phyloP scores from a whole-genome alignment of 2,797 vertebrate species.

The Danio jaintianensis region DNA sequence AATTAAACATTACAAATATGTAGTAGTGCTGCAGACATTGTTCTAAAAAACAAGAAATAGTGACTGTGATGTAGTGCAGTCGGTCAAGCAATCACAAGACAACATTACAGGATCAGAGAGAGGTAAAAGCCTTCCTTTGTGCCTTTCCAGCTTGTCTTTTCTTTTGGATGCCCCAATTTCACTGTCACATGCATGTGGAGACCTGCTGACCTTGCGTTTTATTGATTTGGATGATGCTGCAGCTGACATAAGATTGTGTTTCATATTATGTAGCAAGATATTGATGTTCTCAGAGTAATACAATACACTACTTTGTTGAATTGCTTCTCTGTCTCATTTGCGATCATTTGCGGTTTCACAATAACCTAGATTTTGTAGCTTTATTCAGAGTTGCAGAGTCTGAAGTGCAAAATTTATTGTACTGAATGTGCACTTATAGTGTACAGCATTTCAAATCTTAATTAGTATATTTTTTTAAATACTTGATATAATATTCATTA shows the following conservation, averaged over 20 bases:
- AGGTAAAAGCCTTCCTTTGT: constrained; percentile 20
- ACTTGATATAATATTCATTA: not conserved
- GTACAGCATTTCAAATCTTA: not conserved
- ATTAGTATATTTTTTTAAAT: not conserved
- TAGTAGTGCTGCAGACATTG: too few species aligned
- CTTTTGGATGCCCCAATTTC: constrained; percentile 20
- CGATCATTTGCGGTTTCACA: not conserved
- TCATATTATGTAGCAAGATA: constrained; percentile 48
- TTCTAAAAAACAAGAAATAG: too few species aligned
- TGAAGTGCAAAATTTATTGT: not conserved
- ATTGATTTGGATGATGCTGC: constrained; percentile 66
- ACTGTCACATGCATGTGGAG: not conserved
- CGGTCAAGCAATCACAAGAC: constrained; percentile 26
- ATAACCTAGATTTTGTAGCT: not conserved
- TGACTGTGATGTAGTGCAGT: too few species aligned
- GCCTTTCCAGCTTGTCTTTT: not conserved
- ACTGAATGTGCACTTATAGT: not conserved
- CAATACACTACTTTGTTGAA: constrained; percentile 18
- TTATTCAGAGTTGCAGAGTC: not conserved
- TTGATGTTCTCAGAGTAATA: constrained; percentile 24
- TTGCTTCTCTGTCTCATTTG: not conserved
- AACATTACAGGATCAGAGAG: not conserved
- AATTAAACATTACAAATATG: too few species aligned
- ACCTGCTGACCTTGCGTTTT: constrained; percentile 60
- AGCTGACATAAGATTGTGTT: constrained; percentile 60